These are phyloP conservation scores for Psilopsiagon aymara DNA, from an alignment of 2,113 vertebrate species.

Conservation along the genomic window DNA sequence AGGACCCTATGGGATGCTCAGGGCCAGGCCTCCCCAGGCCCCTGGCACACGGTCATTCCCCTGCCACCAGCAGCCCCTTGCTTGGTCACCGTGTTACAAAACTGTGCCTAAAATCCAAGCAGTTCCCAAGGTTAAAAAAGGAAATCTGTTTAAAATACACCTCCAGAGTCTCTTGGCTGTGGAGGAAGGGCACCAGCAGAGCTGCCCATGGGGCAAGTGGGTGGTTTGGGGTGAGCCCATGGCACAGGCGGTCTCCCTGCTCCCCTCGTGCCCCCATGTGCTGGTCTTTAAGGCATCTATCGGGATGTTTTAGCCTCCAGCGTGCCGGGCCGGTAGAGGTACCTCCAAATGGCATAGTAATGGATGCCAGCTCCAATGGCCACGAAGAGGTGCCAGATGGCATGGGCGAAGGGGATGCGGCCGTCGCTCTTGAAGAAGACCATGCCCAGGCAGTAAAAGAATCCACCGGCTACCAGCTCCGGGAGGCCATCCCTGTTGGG, in stretches of 20 bases:
- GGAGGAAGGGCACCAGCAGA: neutral
- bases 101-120: slow-evolving; percentile 29
- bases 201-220: neutral
- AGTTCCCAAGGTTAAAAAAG: slow-evolving; percentile 1
- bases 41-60: fast-evolving
- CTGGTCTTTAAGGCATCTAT: slow-evolving; percentile 42
- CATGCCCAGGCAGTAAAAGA: slow-evolving; percentile 88
- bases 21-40: neutral
- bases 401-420: slow-evolving; percentile 92
- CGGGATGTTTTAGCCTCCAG: slow-evolving; percentile 80
- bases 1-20: fast-evolving
- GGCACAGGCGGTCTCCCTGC: neutral
- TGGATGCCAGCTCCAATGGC: slow-evolving; percentile 86
- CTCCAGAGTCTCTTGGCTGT: neutral
- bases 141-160: neutral
- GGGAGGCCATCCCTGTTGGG: slow-evolving; percentile 86
- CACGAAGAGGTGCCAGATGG: slow-evolving; percentile 97
- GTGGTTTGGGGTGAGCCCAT: neutral
- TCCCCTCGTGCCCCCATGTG: neutral
- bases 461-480: slow-evolving; percentile 88
- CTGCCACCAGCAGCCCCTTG: neutral
- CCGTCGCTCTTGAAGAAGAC: slow-evolving; percentile 95
- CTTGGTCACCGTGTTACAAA: neutral
- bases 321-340: slow-evolving; percentile 80
- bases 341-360: slow-evolving; percentile 95